These are phyloP conservation scores for Diprion similis DNA, from an alignment of 1,140 invertebrate genomes.

Conservation along the genomic window DNA sequence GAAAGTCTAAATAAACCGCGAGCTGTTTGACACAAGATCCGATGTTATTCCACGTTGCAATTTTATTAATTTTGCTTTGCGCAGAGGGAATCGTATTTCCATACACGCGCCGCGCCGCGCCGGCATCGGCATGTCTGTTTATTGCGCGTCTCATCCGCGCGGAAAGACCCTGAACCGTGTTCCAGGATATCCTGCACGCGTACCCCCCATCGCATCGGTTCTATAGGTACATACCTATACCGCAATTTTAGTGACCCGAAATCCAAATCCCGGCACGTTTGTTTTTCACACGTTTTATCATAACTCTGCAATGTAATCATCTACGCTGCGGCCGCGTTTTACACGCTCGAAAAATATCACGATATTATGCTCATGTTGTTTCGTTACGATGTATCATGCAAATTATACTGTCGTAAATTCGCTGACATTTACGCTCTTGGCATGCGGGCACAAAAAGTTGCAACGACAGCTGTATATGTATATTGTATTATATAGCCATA, in stretches of 20 bases:
- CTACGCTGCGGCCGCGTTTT: too few species aligned
- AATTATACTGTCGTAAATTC: too few species aligned
- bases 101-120: background rate
- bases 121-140: background rate
- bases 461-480: too few species aligned
- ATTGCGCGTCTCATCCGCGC: background rate
- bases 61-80: background rate
- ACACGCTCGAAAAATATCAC: too few species aligned
- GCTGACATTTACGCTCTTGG: too few species aligned
- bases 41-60: conserved; percentile 7
- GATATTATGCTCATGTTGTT: too few species aligned
- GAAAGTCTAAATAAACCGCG: too few species aligned
- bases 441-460: too few species aligned
- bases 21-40: background rate
- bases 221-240: background rate
- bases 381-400: too few species aligned
- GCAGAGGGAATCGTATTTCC: background rate
- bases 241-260: background rate
- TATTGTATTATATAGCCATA: too few species aligned
- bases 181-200: background rate
- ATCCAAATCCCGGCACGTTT: background rate
- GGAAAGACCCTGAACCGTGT: conserved; percentile 1
- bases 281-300: background rate
- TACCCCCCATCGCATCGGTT: background rate
- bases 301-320: too few species aligned